phyloP scores from a whole-genome alignment of 2,797 vertebrate species.

The Acipenser oxyrinchus region DNA sequence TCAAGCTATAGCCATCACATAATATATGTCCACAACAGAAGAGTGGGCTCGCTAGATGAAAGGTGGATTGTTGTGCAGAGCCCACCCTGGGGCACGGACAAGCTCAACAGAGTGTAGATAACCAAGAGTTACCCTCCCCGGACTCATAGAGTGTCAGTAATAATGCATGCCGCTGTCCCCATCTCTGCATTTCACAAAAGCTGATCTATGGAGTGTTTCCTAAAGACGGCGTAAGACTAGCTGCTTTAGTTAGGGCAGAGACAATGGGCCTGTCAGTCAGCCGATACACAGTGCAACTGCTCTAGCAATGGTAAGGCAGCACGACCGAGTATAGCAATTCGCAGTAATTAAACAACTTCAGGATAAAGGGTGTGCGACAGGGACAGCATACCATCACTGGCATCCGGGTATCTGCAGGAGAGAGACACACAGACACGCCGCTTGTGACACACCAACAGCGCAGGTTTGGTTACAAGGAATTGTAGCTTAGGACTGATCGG shows the following conservation, averaged over 20 bases:
- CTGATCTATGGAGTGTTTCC: constrained; percentile 15
- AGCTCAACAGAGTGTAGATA: not conserved
- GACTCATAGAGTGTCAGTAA: constrained; percentile 6
- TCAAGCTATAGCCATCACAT: not conserved
- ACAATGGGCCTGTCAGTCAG: constrained; percentile 22
- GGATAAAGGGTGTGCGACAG: too few relatives aligned
- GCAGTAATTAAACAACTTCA: not conserved
- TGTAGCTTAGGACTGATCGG: too few relatives aligned
- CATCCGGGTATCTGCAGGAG: too few relatives aligned
- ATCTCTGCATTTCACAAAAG: not conserved
- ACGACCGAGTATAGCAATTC: not conserved
- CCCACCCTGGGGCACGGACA: not conserved
- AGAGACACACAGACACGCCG: too few relatives aligned
- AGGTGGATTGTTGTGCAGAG: not conserved
- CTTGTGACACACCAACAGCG: too few relatives aligned
- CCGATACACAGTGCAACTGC: not conserved
- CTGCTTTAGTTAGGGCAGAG: not conserved
- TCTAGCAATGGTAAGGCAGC: not conserved
- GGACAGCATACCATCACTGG: too few relatives aligned
- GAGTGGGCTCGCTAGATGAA: constrained; percentile 4
- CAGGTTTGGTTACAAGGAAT: too few relatives aligned
- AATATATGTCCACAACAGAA: constrained; percentile 4
- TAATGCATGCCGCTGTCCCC: constrained; percentile 9
- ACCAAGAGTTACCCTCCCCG: constrained; percentile 9
- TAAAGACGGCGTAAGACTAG: constrained; percentile 14